Percentiles rank a stretch among this genome's conserved stretches.
These are phyloP conservation scores for Halocaridina rubra DNA, from an alignment of 2,888 invertebrate genomes.

Conservation along the genomic window DNA sequence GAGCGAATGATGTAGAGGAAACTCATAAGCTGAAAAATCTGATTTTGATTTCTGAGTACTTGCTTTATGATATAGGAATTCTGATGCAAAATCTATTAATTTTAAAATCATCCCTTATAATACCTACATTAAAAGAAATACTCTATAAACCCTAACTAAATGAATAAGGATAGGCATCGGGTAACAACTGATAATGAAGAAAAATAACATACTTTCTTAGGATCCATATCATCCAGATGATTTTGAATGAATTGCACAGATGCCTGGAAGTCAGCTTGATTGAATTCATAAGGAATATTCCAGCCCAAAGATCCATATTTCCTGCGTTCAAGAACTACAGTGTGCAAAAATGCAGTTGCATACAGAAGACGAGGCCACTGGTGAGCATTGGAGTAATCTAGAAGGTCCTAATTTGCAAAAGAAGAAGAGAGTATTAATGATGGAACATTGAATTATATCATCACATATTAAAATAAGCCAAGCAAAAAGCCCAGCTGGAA, in stretches of 20 bases:
- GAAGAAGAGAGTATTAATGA: background rate
- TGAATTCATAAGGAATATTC: conserved; percentile 97
- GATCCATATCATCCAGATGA: conserved; percentile 96
- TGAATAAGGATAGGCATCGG: too few species aligned
- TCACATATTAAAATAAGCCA: background rate
- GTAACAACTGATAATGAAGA: too few species aligned
- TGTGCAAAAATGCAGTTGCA: conserved; percentile 94
- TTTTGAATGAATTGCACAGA: conserved; percentile 96
- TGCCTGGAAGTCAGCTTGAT: conserved; percentile 95
- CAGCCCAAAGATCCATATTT: conserved; percentile 97
- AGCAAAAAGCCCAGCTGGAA: too few species aligned
- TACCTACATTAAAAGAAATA: background rate
- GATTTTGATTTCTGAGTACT: background rate
- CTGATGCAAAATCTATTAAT: background rate
- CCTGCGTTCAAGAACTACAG: conserved; percentile 87
- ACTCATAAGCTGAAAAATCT: background rate
- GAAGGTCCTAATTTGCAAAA: conserved; percentile 86
- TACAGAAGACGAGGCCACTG: conserved; percentile 96
- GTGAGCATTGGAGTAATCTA: conserved; percentile 89
- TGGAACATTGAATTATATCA: background rate
- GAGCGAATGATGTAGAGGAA: too few species aligned
- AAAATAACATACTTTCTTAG: conserved; percentile 78
- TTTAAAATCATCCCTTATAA: background rate
- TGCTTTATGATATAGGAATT: too few species aligned
- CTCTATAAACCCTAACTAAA: background rate